Evolutionary conservation across 1,140 invertebrate species (phyloP), one percentile per base, ranked within the genome.

Genomic region (Uloborus diversus): DNA sequence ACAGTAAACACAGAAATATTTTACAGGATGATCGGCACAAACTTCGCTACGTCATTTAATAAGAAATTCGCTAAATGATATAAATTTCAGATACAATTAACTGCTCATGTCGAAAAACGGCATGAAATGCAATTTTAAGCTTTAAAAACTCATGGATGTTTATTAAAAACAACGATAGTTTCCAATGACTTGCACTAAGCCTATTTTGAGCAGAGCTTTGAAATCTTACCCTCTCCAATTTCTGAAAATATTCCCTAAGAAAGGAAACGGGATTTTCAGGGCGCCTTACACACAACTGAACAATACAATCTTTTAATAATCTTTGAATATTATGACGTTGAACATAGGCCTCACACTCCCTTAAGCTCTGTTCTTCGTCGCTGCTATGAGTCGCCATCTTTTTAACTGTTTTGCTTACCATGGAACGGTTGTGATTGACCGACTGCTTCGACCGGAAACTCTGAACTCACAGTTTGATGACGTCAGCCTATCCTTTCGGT

Each of bases 211-310:
- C 53, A 37, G n/a, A 49, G 25, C 35, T 17, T 35, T 65, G 20
- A 33, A 33, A 35, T 17, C 94, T 92, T 90, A 98, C 96, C 92
- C 94, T 92, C 90, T 99, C 96, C 81, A 99, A 90, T 88, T 95
- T 96, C 87, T 98, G 96, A 86, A 99, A 99, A 90, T 99, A 96
- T 88, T 98, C 95, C 85, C 94, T 90, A 79, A 99, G 90, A 89
- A 99, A 99, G 68, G 92, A 90, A 82, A 99, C 93, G 3, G 98
- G 98, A 90, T 99, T 98, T 82, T 97, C 94, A 59, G 98, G 98
- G 86, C 96, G 92, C 85, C 93, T 94, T 76, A 99, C 94, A 88
- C 97, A 99, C 84, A 99, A 90, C 86, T 98, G 96, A 83, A 99
- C 96, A 84, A 99, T 99, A 88, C 96, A 99, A 88, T 99, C 97